These are phyloP conservation scores for Siderastrea radians DNA, from an alignment of 92 coral and sea anemone genomes.

Conservation along the genomic window DNA sequence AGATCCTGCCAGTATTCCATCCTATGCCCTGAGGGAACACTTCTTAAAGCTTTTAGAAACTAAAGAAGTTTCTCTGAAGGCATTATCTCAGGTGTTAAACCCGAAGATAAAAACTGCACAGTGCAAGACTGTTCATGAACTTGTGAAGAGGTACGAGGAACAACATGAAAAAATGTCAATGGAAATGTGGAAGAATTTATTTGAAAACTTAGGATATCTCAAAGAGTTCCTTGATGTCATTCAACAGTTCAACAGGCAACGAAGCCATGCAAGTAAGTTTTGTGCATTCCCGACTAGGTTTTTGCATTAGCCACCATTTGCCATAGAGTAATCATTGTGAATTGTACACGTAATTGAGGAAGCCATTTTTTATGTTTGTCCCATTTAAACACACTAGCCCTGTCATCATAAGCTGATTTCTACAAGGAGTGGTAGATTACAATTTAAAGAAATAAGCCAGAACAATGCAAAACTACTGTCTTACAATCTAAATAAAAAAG, in stretches of 20 bases:
- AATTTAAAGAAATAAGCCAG: no score
- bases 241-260: background rate
- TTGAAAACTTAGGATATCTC: background rate
- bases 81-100: background rate
- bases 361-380: no score
- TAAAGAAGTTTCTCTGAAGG: background rate
- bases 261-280: background rate
- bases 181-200: background rate
- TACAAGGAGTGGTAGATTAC: no score
- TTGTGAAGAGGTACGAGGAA: background rate
- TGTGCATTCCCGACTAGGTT: no score
- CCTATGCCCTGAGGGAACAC: background rate
- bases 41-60: background rate
- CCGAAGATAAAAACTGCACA: background rate
- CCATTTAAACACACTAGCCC: no score
- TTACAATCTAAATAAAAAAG: no score
- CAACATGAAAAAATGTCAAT: background rate
- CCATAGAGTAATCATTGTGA: no score
- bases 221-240: conserved; percentile 1
- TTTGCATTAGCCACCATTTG: no score
- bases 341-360: no score
- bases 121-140: background rate
- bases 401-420: no score
- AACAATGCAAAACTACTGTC: no score
- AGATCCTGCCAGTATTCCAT: background rate